Percentiles rank a stretch among this genome's conserved stretches.
phyloP scores from a whole-genome alignment of 2,888 invertebrate species.

The Netelia melanura region DNA sequence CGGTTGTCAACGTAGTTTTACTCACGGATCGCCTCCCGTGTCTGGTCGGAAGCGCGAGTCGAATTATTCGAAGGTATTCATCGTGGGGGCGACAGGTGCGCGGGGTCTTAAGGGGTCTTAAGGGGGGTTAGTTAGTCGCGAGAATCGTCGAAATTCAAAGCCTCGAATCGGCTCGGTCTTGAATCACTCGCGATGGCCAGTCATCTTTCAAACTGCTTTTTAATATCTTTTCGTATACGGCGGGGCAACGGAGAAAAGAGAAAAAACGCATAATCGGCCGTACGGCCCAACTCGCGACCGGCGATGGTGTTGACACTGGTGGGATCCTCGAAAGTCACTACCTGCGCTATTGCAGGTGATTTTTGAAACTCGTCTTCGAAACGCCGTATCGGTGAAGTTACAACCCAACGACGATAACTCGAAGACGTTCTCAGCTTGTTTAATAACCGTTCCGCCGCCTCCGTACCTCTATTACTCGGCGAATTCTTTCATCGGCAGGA shows the following conservation, averaged over 20 bases:
- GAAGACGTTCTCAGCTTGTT: conserved; percentile 67
- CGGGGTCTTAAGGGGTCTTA: background rate
- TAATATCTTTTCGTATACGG: conserved; percentile 76
- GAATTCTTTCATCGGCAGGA: conserved; percentile 79
- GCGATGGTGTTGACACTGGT: conserved; percentile 77
- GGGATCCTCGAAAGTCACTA: conserved; percentile 71
- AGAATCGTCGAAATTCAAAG: conserved; percentile 53
- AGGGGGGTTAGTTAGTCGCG: conserved; percentile 38
- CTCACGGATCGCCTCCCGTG: conserved; percentile 8
- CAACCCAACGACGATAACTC: conserved; percentile 49
- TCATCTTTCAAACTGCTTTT: conserved; percentile 83
- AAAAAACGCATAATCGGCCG: conserved; percentile 63
- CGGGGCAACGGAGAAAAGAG: conserved; percentile 22
- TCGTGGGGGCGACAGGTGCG: conserved; percentile 50
- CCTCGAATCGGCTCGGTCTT: conserved; percentile 64
- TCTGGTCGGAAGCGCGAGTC: conserved; percentile 27
- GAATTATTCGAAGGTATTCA: background rate
- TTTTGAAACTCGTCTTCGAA: conserved; percentile 21
- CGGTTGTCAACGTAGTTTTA: conserved; percentile 54
- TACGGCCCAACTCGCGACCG: conserved; percentile 75
- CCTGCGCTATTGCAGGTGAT: conserved; percentile 46
- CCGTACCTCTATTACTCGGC: conserved; percentile 82
- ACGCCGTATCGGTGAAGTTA: conserved; percentile 43
- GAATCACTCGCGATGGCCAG: conserved; percentile 77
- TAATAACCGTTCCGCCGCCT: conserved; percentile 75